phyloP scores from a whole-genome alignment of 2,113 vertebrate species.

The Menidia beryllina region DNA sequence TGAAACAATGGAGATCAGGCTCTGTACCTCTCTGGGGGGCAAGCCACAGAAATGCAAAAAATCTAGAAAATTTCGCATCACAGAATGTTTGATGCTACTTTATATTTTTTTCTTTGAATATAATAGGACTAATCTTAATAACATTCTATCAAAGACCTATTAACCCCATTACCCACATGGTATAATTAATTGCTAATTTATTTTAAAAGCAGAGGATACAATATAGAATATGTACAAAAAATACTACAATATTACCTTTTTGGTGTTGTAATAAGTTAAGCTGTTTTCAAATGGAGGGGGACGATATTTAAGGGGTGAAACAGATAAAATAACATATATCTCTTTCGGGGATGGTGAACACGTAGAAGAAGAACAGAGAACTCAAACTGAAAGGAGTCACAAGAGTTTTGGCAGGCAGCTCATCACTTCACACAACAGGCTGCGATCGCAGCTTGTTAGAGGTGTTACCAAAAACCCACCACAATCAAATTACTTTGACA shows the following conservation, averaged over 20 bases:
- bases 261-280: neutral
- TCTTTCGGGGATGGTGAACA: constrained; percentile 1
- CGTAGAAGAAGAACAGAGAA: constrained; percentile 18
- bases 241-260: neutral
- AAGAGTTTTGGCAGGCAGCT: constrained; percentile 44
- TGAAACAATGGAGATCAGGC: too few relatives aligned
- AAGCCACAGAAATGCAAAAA: too few relatives aligned
- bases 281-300: neutral
- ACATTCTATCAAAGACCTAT: too few relatives aligned
- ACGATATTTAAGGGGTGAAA: constrained; percentile 5
- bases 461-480: constrained; percentile 50
- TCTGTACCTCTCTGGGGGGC: too few relatives aligned
- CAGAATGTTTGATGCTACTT: too few relatives aligned
- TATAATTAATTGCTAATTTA: too few relatives aligned
- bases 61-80: too few relatives aligned
- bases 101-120: too few relatives aligned
- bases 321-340: neutral
- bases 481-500: constrained; percentile 64
- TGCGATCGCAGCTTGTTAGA: constrained; percentile 59
- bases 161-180: too few relatives aligned
- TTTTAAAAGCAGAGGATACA: too few relatives aligned
- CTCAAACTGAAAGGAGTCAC: constrained; percentile 39
- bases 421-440: constrained; percentile 66
- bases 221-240: neutral
- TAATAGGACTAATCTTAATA: too few relatives aligned